These are phyloP conservation scores for Pygmarrhopalites habei DNA, from an alignment of 1,140 invertebrate species.

Conservation along the genomic window DNA sequence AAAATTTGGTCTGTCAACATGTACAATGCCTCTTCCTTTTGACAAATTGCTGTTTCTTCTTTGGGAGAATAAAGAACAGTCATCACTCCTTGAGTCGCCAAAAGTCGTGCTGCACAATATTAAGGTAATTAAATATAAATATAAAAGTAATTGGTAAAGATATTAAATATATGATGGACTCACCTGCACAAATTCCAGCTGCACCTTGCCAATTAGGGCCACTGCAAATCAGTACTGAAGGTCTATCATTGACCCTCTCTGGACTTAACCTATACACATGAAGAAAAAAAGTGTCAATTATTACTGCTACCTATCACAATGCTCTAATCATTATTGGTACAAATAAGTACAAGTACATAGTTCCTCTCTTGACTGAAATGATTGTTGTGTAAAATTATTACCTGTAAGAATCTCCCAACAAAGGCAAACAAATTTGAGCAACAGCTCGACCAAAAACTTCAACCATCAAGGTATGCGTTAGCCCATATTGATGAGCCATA, in stretches of 20 bases:
- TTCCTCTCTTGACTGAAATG: too few species aligned
- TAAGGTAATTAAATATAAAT: too few species aligned
- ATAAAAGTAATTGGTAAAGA: too few species aligned
- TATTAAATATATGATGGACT: too few species aligned
- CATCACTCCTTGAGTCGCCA: constrained; percentile 26
- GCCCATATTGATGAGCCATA: constrained; percentile 23
- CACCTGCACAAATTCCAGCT: constrained; percentile 19
- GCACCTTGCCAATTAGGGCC: constrained; percentile 33
- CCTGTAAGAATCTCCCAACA: constrained; percentile 33
- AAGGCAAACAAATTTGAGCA: constrained; percentile 19
- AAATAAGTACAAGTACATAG: too few species aligned
- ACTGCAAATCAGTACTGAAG: constrained; percentile 21
- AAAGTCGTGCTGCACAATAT: constrained; percentile 24
- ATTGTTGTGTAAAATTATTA: constrained; percentile 2
- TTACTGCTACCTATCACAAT: too few species aligned
- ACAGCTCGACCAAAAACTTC: constrained; percentile 31
- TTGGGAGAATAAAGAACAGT: constrained; percentile 16
- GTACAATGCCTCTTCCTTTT: constrained; percentile 23
- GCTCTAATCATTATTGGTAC: too few species aligned
- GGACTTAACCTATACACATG: constrained; percentile 27
- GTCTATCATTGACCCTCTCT: constrained; percentile 28
- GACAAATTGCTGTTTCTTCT: constrained; percentile 10
- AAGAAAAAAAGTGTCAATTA: neutral
- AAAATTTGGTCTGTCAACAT: constrained; percentile 18
- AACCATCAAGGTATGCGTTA: constrained; percentile 19